phyloP scores from a whole-genome alignment of 1,140 invertebrate genomes.

The Drosophila pectinifera region DNA sequence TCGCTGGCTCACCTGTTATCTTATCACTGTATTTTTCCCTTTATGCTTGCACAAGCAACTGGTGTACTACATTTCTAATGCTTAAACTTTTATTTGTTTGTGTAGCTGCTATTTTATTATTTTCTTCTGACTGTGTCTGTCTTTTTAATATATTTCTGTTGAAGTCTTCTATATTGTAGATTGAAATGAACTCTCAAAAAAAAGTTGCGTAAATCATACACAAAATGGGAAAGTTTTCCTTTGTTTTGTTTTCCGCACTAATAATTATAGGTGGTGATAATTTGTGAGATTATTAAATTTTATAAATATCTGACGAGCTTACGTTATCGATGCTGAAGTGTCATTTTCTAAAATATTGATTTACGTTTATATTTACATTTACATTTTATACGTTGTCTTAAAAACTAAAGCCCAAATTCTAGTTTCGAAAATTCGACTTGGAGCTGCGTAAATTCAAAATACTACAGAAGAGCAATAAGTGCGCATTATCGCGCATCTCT shows the following conservation, averaged over 20 bases:
- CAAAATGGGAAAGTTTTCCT: too few relatives aligned
- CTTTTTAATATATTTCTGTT: neutral
- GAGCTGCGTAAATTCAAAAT: too few relatives aligned
- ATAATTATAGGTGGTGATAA: neutral
- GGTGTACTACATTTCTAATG: neutral
- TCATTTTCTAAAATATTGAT: neutral
- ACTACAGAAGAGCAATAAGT: too few relatives aligned
- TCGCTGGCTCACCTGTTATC: constrained; percentile 45
- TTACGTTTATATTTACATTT: too few relatives aligned
- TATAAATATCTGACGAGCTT: neutral
- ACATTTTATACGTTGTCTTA: too few relatives aligned
- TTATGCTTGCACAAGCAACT: constrained; percentile 40
- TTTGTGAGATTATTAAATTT: neutral
- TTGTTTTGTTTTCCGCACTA: too few relatives aligned
- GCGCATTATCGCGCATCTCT: neutral
- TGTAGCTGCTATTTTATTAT: neutral
- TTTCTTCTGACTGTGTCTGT: neutral
- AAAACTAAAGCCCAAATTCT: too few relatives aligned
- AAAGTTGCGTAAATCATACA: too few relatives aligned
- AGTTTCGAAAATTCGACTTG: too few relatives aligned
- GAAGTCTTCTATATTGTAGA: neutral
- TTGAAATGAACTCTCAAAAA: too few relatives aligned
- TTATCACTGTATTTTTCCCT: constrained; percentile 47
- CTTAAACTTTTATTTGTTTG: neutral
- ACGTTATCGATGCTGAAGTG: neutral